A percentile compares a stretch with the other conserved stretches of the same genome.
Evolutionary conservation across 2,797 vertebrate species (phyloP).

Genomic region (Parotocinclus haroldoi): DNA sequence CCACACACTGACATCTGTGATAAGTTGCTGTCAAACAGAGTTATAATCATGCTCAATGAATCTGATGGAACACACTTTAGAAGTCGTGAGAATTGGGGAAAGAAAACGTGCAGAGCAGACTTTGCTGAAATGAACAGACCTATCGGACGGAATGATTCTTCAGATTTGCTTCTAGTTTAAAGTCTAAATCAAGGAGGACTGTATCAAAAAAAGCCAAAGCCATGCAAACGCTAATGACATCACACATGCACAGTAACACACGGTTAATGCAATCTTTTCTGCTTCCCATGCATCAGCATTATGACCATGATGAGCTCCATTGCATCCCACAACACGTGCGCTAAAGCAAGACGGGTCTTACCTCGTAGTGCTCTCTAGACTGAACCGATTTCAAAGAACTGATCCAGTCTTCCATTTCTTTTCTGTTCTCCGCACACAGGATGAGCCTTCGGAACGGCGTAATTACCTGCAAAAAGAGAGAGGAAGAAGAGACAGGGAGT

Average conservation of each 20-base stretch:
- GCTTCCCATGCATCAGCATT: background rate
- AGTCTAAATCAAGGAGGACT: background rate
- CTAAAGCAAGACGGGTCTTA: constrained; percentile 61
- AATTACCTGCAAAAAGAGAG: constrained; percentile 74
- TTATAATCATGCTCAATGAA: too few relatives aligned
- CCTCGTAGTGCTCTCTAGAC: constrained; percentile 96
- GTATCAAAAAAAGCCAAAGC: background rate
- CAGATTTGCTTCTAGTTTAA: constrained; percentile 5
- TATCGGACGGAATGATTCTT: background rate
- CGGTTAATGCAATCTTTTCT: background rate
- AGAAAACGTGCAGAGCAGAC: too few relatives aligned
- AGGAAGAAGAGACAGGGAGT: constrained; percentile 40
- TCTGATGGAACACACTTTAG: too few relatives aligned
- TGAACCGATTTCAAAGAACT: constrained; percentile 87
- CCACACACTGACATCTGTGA: too few relatives aligned
- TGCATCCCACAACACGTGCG: background rate
- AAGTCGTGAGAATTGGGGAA: too few relatives aligned
- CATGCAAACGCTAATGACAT: constrained; percentile 2
- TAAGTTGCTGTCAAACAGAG: too few relatives aligned
- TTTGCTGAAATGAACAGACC: background rate
- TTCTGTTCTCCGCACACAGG: constrained; percentile 86
- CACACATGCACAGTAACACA: constrained; percentile 1
- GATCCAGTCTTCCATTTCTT: constrained; percentile 93
- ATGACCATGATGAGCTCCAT: background rate
- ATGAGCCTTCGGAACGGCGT: constrained; percentile 87